Conservation (phyloP, 2,888 invertebrate genomes). For the Caenorhabditis uteleia region DNA sequence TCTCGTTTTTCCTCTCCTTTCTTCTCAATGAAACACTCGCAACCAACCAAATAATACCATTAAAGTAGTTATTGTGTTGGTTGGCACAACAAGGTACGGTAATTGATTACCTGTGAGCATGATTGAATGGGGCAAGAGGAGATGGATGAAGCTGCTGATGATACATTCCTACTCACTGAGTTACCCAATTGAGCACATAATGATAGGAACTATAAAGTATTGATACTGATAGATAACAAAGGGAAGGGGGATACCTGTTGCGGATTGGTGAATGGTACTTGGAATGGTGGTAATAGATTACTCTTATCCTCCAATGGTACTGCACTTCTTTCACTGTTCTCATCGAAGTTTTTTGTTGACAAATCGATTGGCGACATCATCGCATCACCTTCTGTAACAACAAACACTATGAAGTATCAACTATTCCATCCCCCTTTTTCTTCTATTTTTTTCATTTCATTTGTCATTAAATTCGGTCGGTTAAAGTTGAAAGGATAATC, state of each 20-base stretch:
- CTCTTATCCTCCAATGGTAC: constrained; percentile 30
- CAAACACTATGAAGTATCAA: background rate
- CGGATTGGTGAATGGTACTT: constrained; percentile 25
- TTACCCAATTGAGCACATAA: constrained; percentile 48
- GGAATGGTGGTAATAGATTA: constrained; percentile 21
- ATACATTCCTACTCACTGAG: constrained; percentile 23
- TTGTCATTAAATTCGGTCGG: too few species aligned
- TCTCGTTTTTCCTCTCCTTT: constrained; percentile 3
- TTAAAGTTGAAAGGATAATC: too few species aligned
- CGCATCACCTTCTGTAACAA: constrained; percentile 32
- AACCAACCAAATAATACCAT: constrained; percentile 1
- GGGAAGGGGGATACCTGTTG: constrained; percentile 18
- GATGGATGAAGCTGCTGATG: constrained; percentile 22
- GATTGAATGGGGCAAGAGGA: constrained; percentile 41
- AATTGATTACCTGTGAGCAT: constrained; percentile 32
- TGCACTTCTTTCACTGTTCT: constrained; percentile 14
- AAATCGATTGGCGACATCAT: constrained; percentile 48
- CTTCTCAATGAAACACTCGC: constrained; percentile 7
- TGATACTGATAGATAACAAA: background rate
- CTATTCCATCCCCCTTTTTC: background rate
- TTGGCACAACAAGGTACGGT: constrained; percentile 26
- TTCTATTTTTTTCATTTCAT: background rate
- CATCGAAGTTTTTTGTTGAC: constrained; percentile 34
- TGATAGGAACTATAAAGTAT: constrained; percentile 29
- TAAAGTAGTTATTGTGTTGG: constrained; percentile 29